Evolutionary conservation across 2,797 vertebrate genomes (phyloP), one percentile per base, ranked within the genome.

Genomic region (Tenualosa thibaudeaui): DNA sequence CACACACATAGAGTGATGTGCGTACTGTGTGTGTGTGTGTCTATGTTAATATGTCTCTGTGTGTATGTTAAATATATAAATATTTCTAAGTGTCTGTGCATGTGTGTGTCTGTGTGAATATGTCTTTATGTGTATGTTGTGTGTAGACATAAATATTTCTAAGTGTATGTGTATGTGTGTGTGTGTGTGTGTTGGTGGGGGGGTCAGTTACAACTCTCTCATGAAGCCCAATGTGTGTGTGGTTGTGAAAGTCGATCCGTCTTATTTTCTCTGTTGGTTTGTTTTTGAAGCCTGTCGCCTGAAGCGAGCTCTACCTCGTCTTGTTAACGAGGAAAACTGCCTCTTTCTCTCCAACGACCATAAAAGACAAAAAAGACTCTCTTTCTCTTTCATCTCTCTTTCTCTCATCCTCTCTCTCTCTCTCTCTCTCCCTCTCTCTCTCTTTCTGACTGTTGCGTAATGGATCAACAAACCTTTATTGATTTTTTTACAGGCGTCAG

Each of bases 401-500:
- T 46, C 71, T 9, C 17, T 22, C 40, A 8, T 2, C 1, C 40
- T 43, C 17, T 43, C 37, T 22, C 17, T 43, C 13, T 22, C 31
- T 40, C 24, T 19, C 37, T 46, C 71, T 71, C 65, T 71, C 65
- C 22, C 26, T 68, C 8, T 68, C 26, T 68, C 65, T 37, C 65
- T 37, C 65, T 71, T 26, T 87, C 85, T 84, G 86, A 87, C 83
- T 86, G 86, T 81, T 88, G 84, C 46, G 60, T 89, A 86, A 86
- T 60, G 65, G 85, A 85, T 84, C 85, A 84, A 84, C 43, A 84
- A 84, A 75, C 84, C 83, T 68, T 82, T 85, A 90, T 88, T 78
- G 86, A 90, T 88, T 86, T 84, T 85, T 86, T 86, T 87, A 84
- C 84, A 78, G 3, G 83, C 43, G 85, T 83, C 26, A 78, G 71